These are phyloP conservation scores for Sander lucioperca DNA, from an alignment of 2,113 vertebrate genomes.

Conservation along the genomic window DNA sequence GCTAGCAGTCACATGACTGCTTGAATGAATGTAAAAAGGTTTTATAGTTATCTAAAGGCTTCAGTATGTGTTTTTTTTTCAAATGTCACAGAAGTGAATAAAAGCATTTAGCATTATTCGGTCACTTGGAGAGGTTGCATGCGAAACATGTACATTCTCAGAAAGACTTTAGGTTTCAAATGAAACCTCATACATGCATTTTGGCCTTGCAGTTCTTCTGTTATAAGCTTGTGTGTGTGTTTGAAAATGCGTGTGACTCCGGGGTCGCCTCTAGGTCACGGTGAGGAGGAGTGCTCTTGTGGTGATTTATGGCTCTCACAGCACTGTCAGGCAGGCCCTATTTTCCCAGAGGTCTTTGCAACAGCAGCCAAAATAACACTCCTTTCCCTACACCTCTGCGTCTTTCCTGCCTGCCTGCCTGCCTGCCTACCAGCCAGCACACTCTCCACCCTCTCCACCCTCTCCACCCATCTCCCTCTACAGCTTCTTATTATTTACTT, in stretches of 20 bases:
- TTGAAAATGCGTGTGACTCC: constrained; percentile 20
- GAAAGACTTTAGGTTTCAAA: too few relatives aligned
- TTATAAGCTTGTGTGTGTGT: not conserved
- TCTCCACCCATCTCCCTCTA: not conserved
- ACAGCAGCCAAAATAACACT: constrained; percentile 73
- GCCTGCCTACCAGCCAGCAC: constrained; percentile 23
- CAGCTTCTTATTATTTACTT: constrained; percentile 37
- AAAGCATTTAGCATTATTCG: too few relatives aligned
- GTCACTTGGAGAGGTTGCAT: too few relatives aligned
- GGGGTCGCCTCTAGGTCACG: constrained; percentile 70
- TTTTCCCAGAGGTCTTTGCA: constrained; percentile 78
- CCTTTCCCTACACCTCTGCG: constrained; percentile 42
- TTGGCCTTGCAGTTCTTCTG: too few relatives aligned
- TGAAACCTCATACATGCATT: too few relatives aligned
- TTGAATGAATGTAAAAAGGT: too few relatives aligned
- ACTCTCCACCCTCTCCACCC: constrained; percentile 19
- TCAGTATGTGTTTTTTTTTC: too few relatives aligned
- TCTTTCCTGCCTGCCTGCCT: constrained; percentile 33
- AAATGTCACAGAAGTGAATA: too few relatives aligned
- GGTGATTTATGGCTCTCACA: constrained; percentile 79
- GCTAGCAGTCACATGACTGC: too few relatives aligned
- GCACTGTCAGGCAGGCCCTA: constrained; percentile 67
- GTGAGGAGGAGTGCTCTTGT: constrained; percentile 58
- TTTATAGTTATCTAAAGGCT: too few relatives aligned
- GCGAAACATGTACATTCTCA: too few relatives aligned